Percentiles rank a stretch among this genome's conserved stretches.
Evolutionary conservation across 2,113 vertebrate genomes (phyloP).

Genomic region (Brachyistius frenatus): DNA sequence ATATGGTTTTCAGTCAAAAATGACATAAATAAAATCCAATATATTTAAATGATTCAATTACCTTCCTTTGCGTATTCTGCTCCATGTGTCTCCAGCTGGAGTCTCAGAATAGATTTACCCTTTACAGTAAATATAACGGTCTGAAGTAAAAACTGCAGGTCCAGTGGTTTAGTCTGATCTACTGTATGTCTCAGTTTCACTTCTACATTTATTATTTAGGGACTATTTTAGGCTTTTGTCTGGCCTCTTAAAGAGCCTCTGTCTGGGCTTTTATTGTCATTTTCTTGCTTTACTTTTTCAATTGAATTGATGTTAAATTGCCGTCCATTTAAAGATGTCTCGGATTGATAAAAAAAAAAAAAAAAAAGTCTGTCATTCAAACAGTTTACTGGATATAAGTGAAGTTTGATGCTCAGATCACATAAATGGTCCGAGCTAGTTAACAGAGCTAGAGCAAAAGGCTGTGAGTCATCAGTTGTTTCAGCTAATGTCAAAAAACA

Average conservation of each 20-base stretch:
- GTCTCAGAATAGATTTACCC: constrained; percentile 13
- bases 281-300: constrained; percentile 20
- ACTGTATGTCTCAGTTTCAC: constrained; percentile 5
- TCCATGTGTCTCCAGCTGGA: neutral
- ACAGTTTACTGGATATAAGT: constrained; percentile 19
- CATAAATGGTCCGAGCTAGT: constrained; percentile 15
- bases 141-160: constrained; percentile 12
- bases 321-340: constrained; percentile 24
- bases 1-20: neutral
- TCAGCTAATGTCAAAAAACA: constrained; percentile 14
- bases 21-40: neutral
- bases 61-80: neutral
- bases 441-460: neutral
- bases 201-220: neutral
- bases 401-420: neutral
- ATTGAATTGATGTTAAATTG: constrained; percentile 35
- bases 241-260: constrained; percentile 7
- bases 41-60: constrained; percentile 11
- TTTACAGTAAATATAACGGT: neutral
- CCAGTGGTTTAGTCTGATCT: neutral
- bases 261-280: constrained; percentile 23
- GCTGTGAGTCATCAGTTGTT: neutral
- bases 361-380: constrained; percentile 4
- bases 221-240: constrained; percentile 28
- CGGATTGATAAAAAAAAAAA: neutral